Percentiles rank a stretch among this genome's conserved stretches.
Conservation (phyloP, 2,113 vertebrate species). For the Varanus salvator region DNA sequence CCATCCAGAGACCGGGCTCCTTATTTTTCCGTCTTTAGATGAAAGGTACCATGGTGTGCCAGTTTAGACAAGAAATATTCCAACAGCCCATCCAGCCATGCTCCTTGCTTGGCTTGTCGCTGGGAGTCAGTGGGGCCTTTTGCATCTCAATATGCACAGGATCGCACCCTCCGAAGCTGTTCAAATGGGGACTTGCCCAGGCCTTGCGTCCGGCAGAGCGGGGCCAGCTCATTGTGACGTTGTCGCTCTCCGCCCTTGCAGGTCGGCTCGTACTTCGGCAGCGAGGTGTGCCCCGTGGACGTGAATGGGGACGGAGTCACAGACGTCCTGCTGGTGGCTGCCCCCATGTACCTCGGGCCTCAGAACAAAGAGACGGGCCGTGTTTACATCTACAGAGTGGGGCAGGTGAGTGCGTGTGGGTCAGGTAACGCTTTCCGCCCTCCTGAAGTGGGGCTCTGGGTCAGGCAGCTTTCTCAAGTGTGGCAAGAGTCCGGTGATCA, state of each 20-base stretch:
- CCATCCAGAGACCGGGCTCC: too few relatives aligned
- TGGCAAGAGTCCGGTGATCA: too few relatives aligned
- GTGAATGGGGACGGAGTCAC: constrained; percentile 87
- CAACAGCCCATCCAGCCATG: too few relatives aligned
- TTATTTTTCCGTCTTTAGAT: too few relatives aligned
- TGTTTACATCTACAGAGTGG: constrained; percentile 90
- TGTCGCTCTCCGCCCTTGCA: constrained; percentile 38
- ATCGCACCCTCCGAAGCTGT: neutral
- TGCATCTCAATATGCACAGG: neutral
- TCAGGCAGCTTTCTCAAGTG: too few relatives aligned
- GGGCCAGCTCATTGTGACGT: too few relatives aligned
- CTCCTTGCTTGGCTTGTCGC: too few relatives aligned
- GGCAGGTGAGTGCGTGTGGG: constrained; percentile 79
- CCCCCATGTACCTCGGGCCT: constrained; percentile 91
- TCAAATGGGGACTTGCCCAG: neutral
- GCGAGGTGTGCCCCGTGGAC: constrained; percentile 90
- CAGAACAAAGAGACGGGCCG: constrained; percentile 89
- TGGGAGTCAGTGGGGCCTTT: too few relatives aligned
- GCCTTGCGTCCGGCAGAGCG: neutral
- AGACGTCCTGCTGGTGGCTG: constrained; percentile 91
- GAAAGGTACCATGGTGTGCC: too few relatives aligned
- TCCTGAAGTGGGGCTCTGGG: too few relatives aligned
- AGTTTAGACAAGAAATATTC: too few relatives aligned
- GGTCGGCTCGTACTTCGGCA: constrained; percentile 97
- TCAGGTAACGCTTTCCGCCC: too few relatives aligned